Percentiles rank a stretch among this genome's conserved stretches.
phyloP scores from a whole-genome alignment of 92 coral and sea anemone genomes.

The Galaxea fascicularis region DNA sequence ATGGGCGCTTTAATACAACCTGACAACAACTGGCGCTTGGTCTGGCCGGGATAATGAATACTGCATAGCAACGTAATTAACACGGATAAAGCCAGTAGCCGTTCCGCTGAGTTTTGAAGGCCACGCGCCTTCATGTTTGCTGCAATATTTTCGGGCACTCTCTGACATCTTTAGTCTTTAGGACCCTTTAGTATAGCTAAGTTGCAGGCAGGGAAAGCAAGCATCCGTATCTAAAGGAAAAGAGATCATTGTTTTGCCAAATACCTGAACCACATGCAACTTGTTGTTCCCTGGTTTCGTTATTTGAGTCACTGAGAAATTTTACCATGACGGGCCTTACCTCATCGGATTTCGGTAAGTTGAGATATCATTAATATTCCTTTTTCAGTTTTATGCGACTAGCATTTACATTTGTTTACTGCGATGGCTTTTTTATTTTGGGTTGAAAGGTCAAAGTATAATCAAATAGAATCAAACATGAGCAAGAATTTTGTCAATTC shows the following conservation, averaged over 20 bases:
- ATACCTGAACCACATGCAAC: not conserved
- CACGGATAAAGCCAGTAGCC: slow-evolving; percentile 16
- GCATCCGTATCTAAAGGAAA: not conserved
- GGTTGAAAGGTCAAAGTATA: too few species aligned
- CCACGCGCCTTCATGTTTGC: not conserved
- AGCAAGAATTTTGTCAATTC: too few species aligned
- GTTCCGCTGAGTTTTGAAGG: not conserved
- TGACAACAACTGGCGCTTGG: slow-evolving; percentile 27
- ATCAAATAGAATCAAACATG: too few species aligned
- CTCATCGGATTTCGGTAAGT: slow-evolving; percentile 25
- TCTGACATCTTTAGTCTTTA: not conserved
- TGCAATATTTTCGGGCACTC: not conserved
- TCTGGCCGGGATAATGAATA: not conserved
- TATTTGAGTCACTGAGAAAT: not conserved
- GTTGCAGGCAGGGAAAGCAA: not conserved
- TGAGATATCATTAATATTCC: not conserved
- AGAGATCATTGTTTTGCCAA: not conserved
- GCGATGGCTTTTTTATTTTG: not conserved
- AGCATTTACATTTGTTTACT: not conserved
- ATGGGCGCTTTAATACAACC: not conserved
- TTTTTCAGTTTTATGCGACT: not conserved
- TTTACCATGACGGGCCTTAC: not conserved
- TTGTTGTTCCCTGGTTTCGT: not conserved
- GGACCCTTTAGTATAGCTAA: not conserved
- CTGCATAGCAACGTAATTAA: slow-evolving; percentile 38